Base-by-base conservation (phyloP, 2,797 vertebrate species). In the Enteromius argenteus region DNA sequence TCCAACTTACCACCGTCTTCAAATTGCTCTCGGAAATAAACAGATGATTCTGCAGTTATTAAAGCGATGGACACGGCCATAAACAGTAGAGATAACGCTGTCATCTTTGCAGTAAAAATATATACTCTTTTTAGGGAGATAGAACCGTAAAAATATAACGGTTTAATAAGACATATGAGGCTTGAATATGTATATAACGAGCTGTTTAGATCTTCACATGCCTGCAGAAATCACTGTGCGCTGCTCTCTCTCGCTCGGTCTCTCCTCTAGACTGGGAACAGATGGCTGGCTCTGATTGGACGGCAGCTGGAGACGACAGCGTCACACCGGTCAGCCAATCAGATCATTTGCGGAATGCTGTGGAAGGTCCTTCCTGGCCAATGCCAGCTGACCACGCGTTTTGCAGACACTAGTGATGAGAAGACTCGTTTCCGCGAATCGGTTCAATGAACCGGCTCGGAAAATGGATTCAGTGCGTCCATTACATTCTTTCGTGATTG, bases 21-120 rank as follows among this genome's bases (percentile, higher is more conserved):
- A 92, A 96, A 97, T 84, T 96, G 95, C 86, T 98, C 96, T 81
- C 94, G 93, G 81, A 97, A 91, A 93, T 96, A 95, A 86, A 95
- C 90, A 46, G 90, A 14, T 35, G 95, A 91, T 79, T 94, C 93
- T 87, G 93, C 94, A 87, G 94, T 90, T 44, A 87, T 90, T 85
- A 92, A 92, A 80, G 91, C 92, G 85, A 93, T 90, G 79, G 91
- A 94, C 75, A 89, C 87, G 89, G 87, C 93, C 85, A 94, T 14
- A 80, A 95, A 86, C 69, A 96, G 89, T 88, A 95, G 85, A 83
- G 91, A 90, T 85, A 95, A 44, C 58, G 92, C 66, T 49, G 93
- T 90, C 94, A 95, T 96, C 11, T 80, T 86, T 73, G 69, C 81
- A 60, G 19, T 56, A 17, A 42, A 60, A 60, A 23, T 60, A 35